Conservation (phyloP, 2,888 invertebrate species). For the Mystacides longicornis region DNA sequence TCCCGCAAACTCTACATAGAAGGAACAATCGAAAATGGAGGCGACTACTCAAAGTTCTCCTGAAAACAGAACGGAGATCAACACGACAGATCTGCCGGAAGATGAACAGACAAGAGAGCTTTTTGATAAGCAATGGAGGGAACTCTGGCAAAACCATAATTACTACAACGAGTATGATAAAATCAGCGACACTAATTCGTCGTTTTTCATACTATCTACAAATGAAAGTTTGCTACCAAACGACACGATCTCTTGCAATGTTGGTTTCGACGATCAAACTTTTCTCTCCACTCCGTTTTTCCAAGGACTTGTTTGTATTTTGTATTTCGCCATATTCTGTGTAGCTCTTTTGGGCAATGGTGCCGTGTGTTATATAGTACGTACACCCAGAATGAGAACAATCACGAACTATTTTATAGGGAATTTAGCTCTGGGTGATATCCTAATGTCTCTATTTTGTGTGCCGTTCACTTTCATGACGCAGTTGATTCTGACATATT, state of each 20-base stretch:
- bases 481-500: slow-evolving; percentile 60
- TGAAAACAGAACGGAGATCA: no score
- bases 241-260: slow-evolving; percentile 4
- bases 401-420: slow-evolving; percentile 77
- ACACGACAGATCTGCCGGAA: no score
- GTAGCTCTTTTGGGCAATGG: slow-evolving; percentile 56
- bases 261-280: slow-evolving; percentile 12
- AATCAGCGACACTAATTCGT: neutral
- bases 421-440: slow-evolving; percentile 69
- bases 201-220: neutral
- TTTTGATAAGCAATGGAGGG: no score
- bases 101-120: no score
- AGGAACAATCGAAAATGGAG: no score
- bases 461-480: slow-evolving; percentile 75
- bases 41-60: no score
- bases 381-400: slow-evolving; percentile 66
- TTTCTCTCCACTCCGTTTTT: slow-evolving; percentile 37
- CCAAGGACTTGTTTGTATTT: slow-evolving; percentile 48
- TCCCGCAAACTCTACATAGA: no score
- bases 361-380: slow-evolving; percentile 66
- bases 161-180: neutral
- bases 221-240: neutral
- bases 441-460: slow-evolving; percentile 71
- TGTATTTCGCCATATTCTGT: slow-evolving; percentile 55
- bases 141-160: neutral